Evolutionary conservation across 2,113 vertebrate genomes (phyloP).

Genomic region (Bos taurus): DNA sequence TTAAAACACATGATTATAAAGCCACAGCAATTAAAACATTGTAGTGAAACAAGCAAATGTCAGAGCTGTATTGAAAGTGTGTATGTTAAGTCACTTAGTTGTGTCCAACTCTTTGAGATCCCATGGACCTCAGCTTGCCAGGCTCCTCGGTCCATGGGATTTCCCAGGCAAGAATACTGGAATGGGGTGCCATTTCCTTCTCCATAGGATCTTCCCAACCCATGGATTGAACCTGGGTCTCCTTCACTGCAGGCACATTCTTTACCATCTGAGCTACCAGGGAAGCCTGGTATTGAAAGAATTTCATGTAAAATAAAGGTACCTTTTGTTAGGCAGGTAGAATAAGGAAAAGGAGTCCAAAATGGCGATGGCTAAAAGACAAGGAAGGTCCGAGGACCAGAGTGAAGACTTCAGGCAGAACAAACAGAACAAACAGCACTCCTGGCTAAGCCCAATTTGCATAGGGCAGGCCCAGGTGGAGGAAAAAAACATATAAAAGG

Average conservation of each 20-base stretch:
- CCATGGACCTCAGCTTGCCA: background rate
- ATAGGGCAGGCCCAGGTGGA: too few relatives aligned
- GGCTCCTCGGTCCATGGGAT: background rate
- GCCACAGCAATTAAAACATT: background rate
- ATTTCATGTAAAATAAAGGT: background rate
- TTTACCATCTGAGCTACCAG: background rate
- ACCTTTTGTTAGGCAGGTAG: background rate
- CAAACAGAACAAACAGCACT: too few relatives aligned
- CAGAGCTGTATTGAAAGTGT: background rate
- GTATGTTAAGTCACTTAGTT: background rate
- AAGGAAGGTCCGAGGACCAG: too few relatives aligned
- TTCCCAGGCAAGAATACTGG: background rate
- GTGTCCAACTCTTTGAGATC: background rate
- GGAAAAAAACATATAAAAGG: too few relatives aligned
- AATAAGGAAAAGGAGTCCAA: too few relatives aligned
- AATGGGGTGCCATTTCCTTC: background rate
- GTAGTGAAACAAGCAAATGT: background rate
- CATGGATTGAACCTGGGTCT: rapidly evolving
- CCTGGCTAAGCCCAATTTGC: too few relatives aligned
- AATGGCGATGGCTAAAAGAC: too few relatives aligned
- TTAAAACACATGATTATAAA: background rate
- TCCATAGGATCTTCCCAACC: background rate
- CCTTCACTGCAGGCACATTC: background rate
- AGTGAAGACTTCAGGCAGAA: too few relatives aligned
- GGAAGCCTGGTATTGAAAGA: background rate